These are phyloP conservation scores for Mantis religiosa DNA, from an alignment of 2,888 invertebrate species.

Conservation along the genomic window DNA sequence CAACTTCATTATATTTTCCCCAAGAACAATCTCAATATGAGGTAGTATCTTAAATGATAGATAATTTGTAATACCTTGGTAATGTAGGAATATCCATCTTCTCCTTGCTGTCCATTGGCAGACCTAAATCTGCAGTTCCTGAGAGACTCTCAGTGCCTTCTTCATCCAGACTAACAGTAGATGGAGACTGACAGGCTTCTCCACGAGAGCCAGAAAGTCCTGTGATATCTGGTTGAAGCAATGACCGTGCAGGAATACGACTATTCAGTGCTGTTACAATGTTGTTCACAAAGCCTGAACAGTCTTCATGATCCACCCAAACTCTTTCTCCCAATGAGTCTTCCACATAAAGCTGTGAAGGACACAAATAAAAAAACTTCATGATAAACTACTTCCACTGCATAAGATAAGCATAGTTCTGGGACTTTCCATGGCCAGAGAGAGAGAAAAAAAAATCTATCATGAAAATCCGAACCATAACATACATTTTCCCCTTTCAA, in stretches of 20 bases:
- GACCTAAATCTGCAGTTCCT: slow-evolving; percentile 44
- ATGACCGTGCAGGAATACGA: slow-evolving; percentile 65
- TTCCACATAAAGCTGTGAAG: slow-evolving; percentile 77
- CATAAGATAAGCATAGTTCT: too few species aligned
- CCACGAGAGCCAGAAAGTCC: slow-evolving; percentile 14
- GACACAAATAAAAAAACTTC: slow-evolving; percentile 22
- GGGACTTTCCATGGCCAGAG: too few species aligned
- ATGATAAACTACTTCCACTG: too few species aligned
- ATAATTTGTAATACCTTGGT: slow-evolving; percentile 21
- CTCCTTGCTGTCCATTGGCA: slow-evolving; percentile 42
- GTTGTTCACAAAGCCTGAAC: slow-evolving; percentile 87
- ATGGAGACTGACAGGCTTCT: slow-evolving; percentile 24
- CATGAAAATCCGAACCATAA: too few species aligned
- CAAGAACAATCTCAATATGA: too few species aligned
- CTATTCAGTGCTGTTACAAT: slow-evolving; percentile 82
- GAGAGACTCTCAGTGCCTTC: slow-evolving; percentile 43
- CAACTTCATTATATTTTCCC: too few species aligned
- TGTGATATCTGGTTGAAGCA: slow-evolving; percentile 52
- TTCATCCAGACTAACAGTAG: slow-evolving; percentile 17
- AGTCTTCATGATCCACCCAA: slow-evolving; percentile 91
- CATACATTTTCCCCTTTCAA: too few species aligned
- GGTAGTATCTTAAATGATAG: too few species aligned
- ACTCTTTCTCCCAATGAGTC: slow-evolving; percentile 89
- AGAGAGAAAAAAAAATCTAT: too few species aligned
- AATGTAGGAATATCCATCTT: slow-evolving; percentile 34